Conservation (phyloP, 1,140 invertebrate species). For the Epicauta chinensis region DNA sequence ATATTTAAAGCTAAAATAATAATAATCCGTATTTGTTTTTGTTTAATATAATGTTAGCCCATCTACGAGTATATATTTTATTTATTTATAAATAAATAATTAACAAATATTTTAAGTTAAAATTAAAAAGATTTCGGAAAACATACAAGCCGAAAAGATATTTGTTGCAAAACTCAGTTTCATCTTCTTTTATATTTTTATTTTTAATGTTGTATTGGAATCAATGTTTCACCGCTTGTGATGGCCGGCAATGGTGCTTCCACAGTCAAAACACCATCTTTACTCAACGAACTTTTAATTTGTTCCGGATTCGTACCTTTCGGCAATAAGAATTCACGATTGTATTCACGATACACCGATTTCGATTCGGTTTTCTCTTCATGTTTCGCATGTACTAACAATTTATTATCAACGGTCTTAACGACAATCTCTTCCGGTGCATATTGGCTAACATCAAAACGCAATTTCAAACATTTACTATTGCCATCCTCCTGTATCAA, state of each 20-base stretch:
- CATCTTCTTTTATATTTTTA: constrained; percentile 6
- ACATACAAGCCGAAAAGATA: neutral
- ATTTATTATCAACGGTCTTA: constrained; percentile 93
- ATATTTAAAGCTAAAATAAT: constrained; percentile 1
- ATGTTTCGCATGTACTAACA: constrained; percentile 92
- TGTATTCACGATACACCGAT: constrained; percentile 93
- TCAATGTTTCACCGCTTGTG: constrained; percentile 63
- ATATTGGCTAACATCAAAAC: constrained; percentile 93
- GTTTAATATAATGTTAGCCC: no score
- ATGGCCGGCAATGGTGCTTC: constrained; percentile 85
- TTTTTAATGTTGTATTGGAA: constrained; percentile 68
- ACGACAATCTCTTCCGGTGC: constrained; percentile 93
- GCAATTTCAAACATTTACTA: constrained; percentile 81
- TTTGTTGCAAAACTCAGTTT: no score
- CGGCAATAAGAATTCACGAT: constrained; percentile 88
- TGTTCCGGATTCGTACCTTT: constrained; percentile 89
- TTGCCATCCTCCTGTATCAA: constrained; percentile 85
- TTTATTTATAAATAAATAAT: neutral
- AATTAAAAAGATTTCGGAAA: neutral
- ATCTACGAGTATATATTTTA: neutral
- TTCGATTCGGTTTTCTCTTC: constrained; percentile 92
- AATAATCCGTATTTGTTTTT: no score
- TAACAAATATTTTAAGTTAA: neutral
- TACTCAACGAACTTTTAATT: constrained; percentile 84
- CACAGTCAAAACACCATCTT: constrained; percentile 89